Evolutionary conservation across 92 coral and sea anemone species (phyloP).

Genomic region (Porites cylindrica): DNA sequence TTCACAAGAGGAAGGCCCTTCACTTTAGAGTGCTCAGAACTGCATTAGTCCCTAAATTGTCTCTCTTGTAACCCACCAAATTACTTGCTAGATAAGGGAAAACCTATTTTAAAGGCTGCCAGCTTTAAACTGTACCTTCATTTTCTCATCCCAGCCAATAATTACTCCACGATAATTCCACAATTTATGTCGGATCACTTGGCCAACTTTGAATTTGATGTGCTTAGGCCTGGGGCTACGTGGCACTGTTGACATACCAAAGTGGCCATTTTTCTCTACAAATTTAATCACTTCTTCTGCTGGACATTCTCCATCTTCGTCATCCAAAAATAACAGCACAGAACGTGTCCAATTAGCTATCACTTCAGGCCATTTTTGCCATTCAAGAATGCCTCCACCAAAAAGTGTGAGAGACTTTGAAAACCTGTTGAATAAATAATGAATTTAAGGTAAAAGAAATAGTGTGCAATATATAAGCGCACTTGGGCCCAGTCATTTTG

Average conservation of each 20-base stretch:
- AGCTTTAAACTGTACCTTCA: conserved; percentile 59
- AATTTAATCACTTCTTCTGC: conserved; percentile 89
- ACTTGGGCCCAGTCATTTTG: too few species aligned
- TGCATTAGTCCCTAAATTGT: too few species aligned
- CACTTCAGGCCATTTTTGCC: conserved; percentile 84
- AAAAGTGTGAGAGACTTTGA: conserved; percentile 70
- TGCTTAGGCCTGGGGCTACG: conserved; percentile 78
- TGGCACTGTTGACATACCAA: conserved; percentile 79
- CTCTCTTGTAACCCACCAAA: too few species aligned
- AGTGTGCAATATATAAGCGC: too few species aligned
- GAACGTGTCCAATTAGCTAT: conserved; percentile 63
- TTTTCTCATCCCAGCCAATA: conserved; percentile 96
- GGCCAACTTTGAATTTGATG: conserved; percentile 89
- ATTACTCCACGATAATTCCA: conserved; percentile 94
- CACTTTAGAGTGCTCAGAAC: too few species aligned
- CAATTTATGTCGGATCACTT: conserved; percentile 86
- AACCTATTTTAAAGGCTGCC: not conserved
- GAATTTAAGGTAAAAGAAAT: too few species aligned
- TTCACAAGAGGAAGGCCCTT: too few species aligned
- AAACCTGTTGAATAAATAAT: conserved; percentile 51
- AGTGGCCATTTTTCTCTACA: conserved; percentile 80
- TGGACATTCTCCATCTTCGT: conserved; percentile 91
- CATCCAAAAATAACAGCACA: conserved; percentile 52
- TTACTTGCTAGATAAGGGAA: too few species aligned
- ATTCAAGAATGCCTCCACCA: conserved; percentile 74